Evolutionary conservation across 2,888 invertebrate species (phyloP).

Genomic region (Chymomyza fuscimana): DNA sequence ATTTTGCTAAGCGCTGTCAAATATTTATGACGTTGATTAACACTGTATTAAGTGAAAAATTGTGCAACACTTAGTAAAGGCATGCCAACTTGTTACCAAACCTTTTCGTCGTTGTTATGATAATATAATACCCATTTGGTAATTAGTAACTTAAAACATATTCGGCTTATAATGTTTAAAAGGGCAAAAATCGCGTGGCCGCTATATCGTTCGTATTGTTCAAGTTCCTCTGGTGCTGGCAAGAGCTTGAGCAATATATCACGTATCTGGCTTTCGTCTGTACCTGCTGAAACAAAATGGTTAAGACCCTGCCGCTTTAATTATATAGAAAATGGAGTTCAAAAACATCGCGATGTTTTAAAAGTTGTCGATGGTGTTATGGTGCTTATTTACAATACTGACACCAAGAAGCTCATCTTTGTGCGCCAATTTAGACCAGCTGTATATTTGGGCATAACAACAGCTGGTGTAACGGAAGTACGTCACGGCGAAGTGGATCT

Average conservation of each 20-base stretch:
- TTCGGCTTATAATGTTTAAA: not conserved
- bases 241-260: conserved; percentile 54
- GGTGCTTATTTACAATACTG: conserved; percentile 89
- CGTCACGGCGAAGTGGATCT: conserved; percentile 82
- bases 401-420: conserved; percentile 87
- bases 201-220: not conserved
- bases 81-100: not conserved
- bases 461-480: conserved; percentile 78
- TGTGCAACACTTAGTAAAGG: not conserved
- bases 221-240: not conserved
- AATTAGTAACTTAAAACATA: not conserved
- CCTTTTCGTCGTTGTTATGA: not conserved
- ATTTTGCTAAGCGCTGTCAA: conserved; percentile 4
- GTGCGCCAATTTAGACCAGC: conserved; percentile 95
- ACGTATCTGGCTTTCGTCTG: conserved; percentile 78
- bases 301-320: conserved; percentile 87
- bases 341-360: conserved; percentile 90
- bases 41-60: not conserved
- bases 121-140: not conserved
- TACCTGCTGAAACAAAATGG: conserved; percentile 85
- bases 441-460: conserved; percentile 86
- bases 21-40: not conserved
- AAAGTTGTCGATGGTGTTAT: conserved; percentile 91
- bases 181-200: not conserved
- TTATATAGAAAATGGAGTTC: conserved; percentile 86